Evolutionary conservation across 2,797 vertebrate species (phyloP), one percentile per base, ranked within the genome.

Genomic region (Falco peregrinus): DNA sequence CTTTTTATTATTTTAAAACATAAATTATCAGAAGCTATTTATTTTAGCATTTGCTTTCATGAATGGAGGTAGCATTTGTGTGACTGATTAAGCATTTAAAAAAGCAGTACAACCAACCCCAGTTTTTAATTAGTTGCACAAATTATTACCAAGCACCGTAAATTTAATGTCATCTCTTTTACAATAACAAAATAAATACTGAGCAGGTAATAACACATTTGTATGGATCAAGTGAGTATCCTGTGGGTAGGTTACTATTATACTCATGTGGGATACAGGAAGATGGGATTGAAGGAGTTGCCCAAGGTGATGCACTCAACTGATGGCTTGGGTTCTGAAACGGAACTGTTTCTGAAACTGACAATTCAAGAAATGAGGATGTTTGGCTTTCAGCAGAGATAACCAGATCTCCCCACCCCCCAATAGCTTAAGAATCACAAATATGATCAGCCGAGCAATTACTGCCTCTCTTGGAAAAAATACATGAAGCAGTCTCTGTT

Each of bases 71-170:
- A 97, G 73, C 90, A 94, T 92, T 97, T 92, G 60, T 89, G 78
- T 94, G 94, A 95, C 95, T 95, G 96, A 95, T 97, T 84, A 97
- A 95, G 76, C 87, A 82, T 90, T 96, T 95, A 50, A 87, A 95
- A 97, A 95, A 95, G 77, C 92, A 93, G 90, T 65, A 85, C 75
- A 89, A 71, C 65, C 61, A 63, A 94, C 84, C 21, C 9, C 75
- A 77, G 90, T 89, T 97, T 97, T 96, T 97, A 97, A 97, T 97
- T 96, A 95, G 91, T 95, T 95, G 78, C 87, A 96, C 93, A 93
- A 96, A 96, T 96, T 96, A 95, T 94, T 90, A 96, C 48, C 29
- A 84, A 94, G 91, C 81, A 83, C 78, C 2, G 0, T 96, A 96
- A 96, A 96, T 93, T 89, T 94, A 95, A 90, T 77, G 81, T 77